Percentiles rank a stretch among this genome's conserved stretches.
phyloP scores from a whole-genome alignment of 2,113 vertebrate genomes.

The Meriones unguiculatus region DNA sequence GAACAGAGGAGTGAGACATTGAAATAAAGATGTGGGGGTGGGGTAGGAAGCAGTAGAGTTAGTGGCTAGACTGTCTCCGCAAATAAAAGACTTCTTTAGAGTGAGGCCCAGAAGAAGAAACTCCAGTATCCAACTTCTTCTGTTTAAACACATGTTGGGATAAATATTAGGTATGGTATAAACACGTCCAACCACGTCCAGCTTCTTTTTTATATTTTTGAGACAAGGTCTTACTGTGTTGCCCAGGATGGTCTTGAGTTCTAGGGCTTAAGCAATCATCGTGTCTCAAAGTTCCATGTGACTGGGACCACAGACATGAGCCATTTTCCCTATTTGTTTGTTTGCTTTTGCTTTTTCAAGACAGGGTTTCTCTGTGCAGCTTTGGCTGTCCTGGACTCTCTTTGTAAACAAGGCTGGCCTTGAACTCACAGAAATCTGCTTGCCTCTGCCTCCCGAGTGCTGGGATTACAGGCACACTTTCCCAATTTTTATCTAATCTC shows the following conservation, averaged over 20 bases:
- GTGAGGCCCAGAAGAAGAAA: neutral
- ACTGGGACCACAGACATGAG: neutral
- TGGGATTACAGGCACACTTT: too few species aligned
- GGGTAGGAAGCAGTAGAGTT: neutral
- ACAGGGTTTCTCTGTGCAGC: too few species aligned
- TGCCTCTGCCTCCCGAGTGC: too few species aligned
- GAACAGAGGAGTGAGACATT: neutral
- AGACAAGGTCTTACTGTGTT: neutral
- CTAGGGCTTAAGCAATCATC: neutral
- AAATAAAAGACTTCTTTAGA: slow-evolving; percentile 38
- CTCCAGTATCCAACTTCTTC: neutral
- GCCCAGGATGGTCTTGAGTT: neutral
- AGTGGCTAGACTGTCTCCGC: neutral
- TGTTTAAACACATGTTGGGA: neutral
- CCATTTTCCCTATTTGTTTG: too few species aligned
- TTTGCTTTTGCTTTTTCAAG: too few species aligned
- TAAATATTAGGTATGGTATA: neutral
- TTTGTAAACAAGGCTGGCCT: too few species aligned
- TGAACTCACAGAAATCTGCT: too few species aligned
- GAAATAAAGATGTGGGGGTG: neutral
- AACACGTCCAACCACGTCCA: neutral
- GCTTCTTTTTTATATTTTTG: neutral
- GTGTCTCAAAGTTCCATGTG: neutral
- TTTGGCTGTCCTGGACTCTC: too few species aligned
- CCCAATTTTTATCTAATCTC: neutral